Percentiles rank a stretch among this genome's conserved stretches.
These are phyloP conservation scores for Procambarus virginalis DNA, from an alignment of 1,140 invertebrate species.

Conservation along the genomic window DNA sequence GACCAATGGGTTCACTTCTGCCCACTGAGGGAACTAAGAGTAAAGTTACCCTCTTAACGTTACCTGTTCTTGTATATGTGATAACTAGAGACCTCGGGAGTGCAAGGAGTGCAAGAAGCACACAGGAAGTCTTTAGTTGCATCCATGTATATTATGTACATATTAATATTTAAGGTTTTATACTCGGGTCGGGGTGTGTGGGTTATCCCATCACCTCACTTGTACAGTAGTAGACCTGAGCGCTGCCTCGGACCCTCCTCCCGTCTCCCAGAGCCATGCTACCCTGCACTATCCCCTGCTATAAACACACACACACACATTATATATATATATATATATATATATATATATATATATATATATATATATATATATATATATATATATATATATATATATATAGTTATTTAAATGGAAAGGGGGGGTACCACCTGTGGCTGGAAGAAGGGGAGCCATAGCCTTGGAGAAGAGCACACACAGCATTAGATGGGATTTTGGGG, in stretches of 20 bases:
- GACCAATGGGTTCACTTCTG: not conserved
- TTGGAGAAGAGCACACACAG: too few species aligned
- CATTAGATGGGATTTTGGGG: too few species aligned
- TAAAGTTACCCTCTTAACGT: slow-evolving; percentile 20
- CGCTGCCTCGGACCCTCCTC: slow-evolving; percentile 2
- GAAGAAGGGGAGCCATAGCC: too few species aligned
- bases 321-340: too few species aligned
- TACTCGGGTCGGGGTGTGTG: slow-evolving; percentile 59
- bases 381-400: too few species aligned
- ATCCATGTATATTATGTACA: slow-evolving; percentile 63
- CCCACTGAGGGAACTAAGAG: not conserved
- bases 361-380: too few species aligned
- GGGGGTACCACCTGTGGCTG: too few species aligned
- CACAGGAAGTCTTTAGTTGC: slow-evolving; percentile 17
- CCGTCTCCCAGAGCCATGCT: not conserved
- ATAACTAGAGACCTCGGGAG: slow-evolving; percentile 38
- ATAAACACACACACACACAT: too few species aligned
- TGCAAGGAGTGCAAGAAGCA: slow-evolving; percentile 8
- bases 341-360: too few species aligned
- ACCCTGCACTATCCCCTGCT: not conserved
- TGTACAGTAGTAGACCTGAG: slow-evolving; percentile 55
- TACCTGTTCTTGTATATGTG: slow-evolving; percentile 57
- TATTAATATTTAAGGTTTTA: slow-evolving; percentile 53
- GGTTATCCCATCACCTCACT: slow-evolving; percentile 45
- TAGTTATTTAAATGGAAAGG: too few species aligned